Conservation (phyloP, 2,888 invertebrate species). For the Cryptocephalus moraei region DNA sequence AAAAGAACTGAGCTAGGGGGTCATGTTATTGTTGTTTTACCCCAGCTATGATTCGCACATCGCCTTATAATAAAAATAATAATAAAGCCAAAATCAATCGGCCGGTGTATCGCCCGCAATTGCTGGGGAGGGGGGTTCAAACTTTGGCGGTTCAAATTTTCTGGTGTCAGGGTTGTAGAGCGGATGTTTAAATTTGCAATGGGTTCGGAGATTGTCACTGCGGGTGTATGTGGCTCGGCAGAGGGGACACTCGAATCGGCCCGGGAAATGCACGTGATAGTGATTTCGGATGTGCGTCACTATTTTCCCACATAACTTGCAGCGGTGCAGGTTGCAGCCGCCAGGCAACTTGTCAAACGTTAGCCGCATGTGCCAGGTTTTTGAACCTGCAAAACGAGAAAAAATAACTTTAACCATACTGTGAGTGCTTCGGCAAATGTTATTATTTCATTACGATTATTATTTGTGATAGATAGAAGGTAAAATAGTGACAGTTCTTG, state of each 20-base stretch:
- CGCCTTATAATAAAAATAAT: constrained; percentile 34
- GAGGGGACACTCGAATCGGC: constrained; percentile 83
- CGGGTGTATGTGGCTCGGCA: constrained; percentile 86
- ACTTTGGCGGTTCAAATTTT: constrained; percentile 67
- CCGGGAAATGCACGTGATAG: constrained; percentile 90
- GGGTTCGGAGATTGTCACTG: constrained; percentile 86
- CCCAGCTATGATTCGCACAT: constrained; percentile 31
- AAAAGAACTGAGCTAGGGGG: no score
- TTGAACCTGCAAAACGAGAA: constrained; percentile 72
- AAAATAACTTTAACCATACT: constrained; percentile 8
- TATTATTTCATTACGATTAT: constrained; percentile 19
- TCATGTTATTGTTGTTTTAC: background rate
- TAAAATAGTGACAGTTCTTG: constrained; percentile 35
- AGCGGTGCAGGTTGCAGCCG: constrained; percentile 86
- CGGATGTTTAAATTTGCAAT: constrained; percentile 89
- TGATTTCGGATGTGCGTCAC: constrained; percentile 91
- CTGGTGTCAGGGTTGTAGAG: constrained; percentile 77
- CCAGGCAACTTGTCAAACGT: constrained; percentile 89
- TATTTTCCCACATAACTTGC: constrained; percentile 90
- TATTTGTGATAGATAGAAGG: constrained; percentile 32
- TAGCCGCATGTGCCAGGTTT: constrained; percentile 92
- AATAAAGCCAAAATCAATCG: constrained; percentile 40
- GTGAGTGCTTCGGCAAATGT: constrained; percentile 1
- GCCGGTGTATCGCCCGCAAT: constrained; percentile 46
- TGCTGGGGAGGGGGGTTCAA: constrained; percentile 49